Evolutionary conservation across 2,113 vertebrate species (phyloP).

Genomic region (Scortum barcoo): DNA sequence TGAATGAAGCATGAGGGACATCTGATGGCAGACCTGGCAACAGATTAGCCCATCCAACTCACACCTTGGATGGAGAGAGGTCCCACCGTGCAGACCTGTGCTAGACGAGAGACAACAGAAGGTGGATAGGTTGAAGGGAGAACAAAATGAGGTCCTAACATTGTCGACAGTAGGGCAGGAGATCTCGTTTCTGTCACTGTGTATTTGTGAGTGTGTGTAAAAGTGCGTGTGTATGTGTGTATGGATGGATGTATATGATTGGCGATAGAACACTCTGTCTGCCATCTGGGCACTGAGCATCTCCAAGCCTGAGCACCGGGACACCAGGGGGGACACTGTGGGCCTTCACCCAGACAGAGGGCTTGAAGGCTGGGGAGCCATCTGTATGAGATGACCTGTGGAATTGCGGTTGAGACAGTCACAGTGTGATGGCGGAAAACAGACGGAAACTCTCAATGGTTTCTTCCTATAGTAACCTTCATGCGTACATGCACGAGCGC

Average conservation of each 20-base stretch:
- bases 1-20: conserved; percentile 32
- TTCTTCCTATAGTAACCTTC: conserved; percentile 34
- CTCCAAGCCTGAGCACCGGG: conserved; percentile 56
- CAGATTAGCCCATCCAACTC: conserved; percentile 23
- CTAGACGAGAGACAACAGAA: conserved; percentile 63
- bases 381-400: conserved; percentile 78
- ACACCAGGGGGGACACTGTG: conserved; percentile 30
- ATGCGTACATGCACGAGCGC: conserved; percentile 5
- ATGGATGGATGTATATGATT: conserved; percentile 40
- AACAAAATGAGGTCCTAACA: conserved; percentile 69
- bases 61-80: conserved; percentile 34
- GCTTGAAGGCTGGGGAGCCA: conserved; percentile 70
- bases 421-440: conserved; percentile 73
- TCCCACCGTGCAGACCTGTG: conserved; percentile 38
- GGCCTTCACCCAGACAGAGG: conserved; percentile 56
- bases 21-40: conserved; percentile 46
- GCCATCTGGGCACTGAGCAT: conserved; percentile 75
- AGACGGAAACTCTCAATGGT: conserved; percentile 57
- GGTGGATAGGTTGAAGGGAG: conserved; percentile 69
- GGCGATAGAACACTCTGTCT: conserved; percentile 49
- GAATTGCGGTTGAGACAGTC: conserved; percentile 71
- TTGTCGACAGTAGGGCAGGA: conserved; percentile 43
- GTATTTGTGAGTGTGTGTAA: conserved; percentile 7
- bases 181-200: conserved; percentile 12
- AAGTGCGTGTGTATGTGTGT: conserved; percentile 24